Conservation (phyloP, 2,797 vertebrate genomes). For the Acropternis orthonyx region DNA sequence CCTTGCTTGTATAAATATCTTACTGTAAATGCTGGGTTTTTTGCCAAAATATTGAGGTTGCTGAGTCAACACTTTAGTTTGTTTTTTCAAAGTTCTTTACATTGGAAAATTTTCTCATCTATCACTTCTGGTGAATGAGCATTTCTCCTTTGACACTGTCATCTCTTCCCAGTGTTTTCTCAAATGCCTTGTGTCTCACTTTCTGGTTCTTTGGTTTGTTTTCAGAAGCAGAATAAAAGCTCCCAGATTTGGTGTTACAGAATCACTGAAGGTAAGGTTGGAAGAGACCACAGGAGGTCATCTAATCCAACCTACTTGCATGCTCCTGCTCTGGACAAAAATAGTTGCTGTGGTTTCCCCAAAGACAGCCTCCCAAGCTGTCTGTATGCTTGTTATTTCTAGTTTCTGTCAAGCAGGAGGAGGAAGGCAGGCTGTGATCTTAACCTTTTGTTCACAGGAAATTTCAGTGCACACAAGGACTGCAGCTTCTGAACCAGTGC, state of each 20-base stretch:
- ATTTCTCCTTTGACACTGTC: neutral
- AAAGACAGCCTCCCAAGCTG: neutral
- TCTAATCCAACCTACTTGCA: neutral
- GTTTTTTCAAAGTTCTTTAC: slow-evolving; percentile 56
- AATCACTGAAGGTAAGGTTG: neutral
- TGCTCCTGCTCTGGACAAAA: neutral
- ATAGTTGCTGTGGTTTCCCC: neutral
- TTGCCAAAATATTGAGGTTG: slow-evolving; percentile 29
- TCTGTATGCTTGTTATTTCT: neutral
- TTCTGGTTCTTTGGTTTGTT: neutral
- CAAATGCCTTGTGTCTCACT: neutral
- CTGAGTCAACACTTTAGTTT: neutral
- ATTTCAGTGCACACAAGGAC: neutral
- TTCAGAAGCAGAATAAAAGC: neutral
- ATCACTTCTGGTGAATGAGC: neutral
- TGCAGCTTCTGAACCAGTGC: neutral
- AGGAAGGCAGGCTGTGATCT: neutral
- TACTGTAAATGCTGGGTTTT: slow-evolving; percentile 49
- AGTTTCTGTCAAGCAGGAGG: neutral
- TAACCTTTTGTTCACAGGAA: neutral
- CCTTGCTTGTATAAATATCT: slow-evolving; percentile 22
- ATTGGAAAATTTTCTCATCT: slow-evolving; percentile 37
- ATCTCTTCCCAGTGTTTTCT: neutral
- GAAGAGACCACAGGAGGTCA: neutral
- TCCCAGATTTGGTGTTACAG: neutral